phyloP scores from a whole-genome alignment of 2,113 vertebrate species.

The Ceyx cyanopectus region DNA sequence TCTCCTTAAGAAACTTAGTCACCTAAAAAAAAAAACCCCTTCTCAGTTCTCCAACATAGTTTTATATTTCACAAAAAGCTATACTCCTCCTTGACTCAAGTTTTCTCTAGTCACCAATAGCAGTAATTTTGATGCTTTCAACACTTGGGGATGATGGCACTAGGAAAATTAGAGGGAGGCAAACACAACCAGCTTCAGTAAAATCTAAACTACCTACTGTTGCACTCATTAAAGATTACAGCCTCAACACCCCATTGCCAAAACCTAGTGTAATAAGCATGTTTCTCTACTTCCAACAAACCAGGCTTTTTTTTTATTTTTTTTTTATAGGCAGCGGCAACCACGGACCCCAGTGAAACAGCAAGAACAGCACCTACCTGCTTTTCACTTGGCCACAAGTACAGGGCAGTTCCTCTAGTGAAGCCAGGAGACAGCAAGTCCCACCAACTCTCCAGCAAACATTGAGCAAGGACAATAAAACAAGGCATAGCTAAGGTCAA shows the following conservation, averaged over 20 bases:
- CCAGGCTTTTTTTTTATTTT: not conserved
- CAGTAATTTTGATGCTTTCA: not conserved
- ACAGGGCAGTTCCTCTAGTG: not conserved
- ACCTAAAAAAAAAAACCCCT: not conserved
- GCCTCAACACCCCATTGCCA: not conserved
- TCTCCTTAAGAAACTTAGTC: not conserved
- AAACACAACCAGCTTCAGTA: not conserved
- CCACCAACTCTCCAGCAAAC: not conserved
- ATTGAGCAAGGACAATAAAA: not conserved
- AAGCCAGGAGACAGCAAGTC: not conserved
- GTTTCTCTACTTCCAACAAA: not conserved
- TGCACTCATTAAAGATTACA: not conserved
- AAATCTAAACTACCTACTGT: not conserved
- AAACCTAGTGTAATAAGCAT: not conserved
- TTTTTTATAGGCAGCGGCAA: not conserved
- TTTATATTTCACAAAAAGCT: not conserved
- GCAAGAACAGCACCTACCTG: not conserved
- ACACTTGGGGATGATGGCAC: not conserved
- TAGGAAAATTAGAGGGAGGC: rapidly evolving
- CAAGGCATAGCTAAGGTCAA: rapidly evolving
- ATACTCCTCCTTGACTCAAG: not conserved
- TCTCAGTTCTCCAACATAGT: not conserved
- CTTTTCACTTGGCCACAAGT: not conserved
- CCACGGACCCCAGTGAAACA: rapidly evolving
- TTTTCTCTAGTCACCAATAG: not conserved